A percentile compares a stretch with the other conserved stretches of the same genome.
Evolutionary conservation across 2,113 vertebrate species (phyloP).

Genomic region (Chlorodrepanis virens): DNA sequence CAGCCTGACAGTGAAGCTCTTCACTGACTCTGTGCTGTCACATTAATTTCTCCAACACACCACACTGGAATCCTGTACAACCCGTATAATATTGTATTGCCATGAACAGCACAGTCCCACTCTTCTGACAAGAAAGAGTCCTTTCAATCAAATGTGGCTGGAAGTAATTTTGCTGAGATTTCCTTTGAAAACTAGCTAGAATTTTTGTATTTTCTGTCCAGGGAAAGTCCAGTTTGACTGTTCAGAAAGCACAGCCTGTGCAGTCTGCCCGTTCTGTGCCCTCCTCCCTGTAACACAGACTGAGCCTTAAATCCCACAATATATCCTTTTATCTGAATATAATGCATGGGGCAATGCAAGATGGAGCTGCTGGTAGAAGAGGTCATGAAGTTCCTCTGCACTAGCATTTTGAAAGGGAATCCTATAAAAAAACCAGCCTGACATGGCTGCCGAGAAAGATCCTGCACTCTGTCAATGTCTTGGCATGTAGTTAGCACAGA

Average conservation of each 20-base stretch:
- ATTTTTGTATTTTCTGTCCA: not conserved
- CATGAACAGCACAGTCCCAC: not conserved
- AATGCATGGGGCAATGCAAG: not conserved
- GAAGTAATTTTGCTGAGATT: not conserved
- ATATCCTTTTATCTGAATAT: constrained; percentile 8
- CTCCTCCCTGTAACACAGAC: not conserved
- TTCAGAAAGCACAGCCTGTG: not conserved
- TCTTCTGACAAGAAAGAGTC: not conserved
- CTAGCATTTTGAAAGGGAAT: constrained; percentile 26
- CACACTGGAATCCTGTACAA: not conserved
- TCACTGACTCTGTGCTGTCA: not conserved
- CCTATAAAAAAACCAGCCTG: not conserved
- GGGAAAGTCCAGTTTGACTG: not conserved
- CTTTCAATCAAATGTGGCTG: not conserved
- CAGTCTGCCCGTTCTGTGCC: not conserved
- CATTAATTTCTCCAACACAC: not conserved
- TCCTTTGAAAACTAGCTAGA: not conserved
- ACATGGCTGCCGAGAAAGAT: not conserved
- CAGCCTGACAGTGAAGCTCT: not conserved
- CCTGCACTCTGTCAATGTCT: constrained; percentile 43
- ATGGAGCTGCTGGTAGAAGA: not conserved
- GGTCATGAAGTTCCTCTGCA: constrained; percentile 23
- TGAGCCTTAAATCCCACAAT: not conserved
- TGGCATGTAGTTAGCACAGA: constrained; percentile 27
- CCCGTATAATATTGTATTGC: not conserved